These are phyloP conservation scores for Odocoileus hemionus DNA, from an alignment of 2,113 vertebrate species.

Conservation along the genomic window DNA sequence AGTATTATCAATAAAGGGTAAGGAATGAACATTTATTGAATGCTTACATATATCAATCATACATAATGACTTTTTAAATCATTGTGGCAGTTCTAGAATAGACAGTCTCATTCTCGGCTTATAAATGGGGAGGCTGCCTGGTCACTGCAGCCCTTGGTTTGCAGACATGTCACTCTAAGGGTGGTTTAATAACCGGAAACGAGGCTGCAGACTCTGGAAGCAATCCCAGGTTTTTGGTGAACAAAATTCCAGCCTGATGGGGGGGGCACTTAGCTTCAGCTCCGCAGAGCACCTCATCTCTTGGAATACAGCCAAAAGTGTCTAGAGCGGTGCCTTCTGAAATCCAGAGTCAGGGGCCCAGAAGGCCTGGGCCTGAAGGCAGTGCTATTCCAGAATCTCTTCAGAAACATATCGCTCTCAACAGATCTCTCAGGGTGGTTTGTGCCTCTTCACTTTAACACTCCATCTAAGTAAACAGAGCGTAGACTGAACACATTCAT, in stretches of 20 bases:
- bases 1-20: neutral
- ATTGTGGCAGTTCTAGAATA: neutral
- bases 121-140: neutral
- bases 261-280: neutral
- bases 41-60: neutral
- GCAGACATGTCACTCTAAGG: neutral
- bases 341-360: neutral
- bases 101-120: neutral
- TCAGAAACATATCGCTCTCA: neutral
- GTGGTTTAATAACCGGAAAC: neutral
- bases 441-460: neutral
- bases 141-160: neutral
- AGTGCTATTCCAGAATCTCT: rapidly evolving
- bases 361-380: neutral
- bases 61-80: neutral
- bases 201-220: neutral
- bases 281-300: neutral
- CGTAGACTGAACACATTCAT: neutral
- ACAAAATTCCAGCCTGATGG: neutral
- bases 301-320: neutral
- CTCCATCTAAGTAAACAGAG: slow-evolving; percentile 21
- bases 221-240: neutral
- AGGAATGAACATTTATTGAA: neutral
- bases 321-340: neutral
- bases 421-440: neutral